Base-by-base conservation (phyloP, 2,797 vertebrate genomes). In the Tragopan temminckii region DNA sequence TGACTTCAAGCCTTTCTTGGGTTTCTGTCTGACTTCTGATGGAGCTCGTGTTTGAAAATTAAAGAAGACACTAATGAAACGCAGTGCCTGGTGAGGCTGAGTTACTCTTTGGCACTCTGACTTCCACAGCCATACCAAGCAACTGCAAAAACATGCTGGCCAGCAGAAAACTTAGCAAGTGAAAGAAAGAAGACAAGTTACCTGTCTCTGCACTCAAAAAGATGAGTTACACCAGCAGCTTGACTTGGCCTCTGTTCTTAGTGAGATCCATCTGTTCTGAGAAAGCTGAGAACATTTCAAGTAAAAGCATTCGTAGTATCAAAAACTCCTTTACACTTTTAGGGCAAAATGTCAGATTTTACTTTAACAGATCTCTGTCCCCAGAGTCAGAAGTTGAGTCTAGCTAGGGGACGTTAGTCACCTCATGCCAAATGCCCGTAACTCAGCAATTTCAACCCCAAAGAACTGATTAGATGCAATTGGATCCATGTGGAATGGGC, bases 321-420 rank as follows among this genome's bases (percentile, higher is more conserved):
- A 84, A 80, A 92, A 88, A 63, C 70, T 79, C 61, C 63, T 92
- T 94, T 82, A 95, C 81, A 89, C 74, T 67, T 94, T 13, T 5
- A 92, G 91, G 94, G 94, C 94, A 95, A 88, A 94, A 95, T 81
- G 92, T 94, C 94, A 95, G 58, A 36, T 23, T 35, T 89, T 85
- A 80, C 90, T 78, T 90, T 66, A 90, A 92, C 72, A 90, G 67
- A 84, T 67, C 38, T 77, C n/a, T 85, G 61, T 82, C 84, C 71
- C 66, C 24, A 74, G 89, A 91, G 88, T 75, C 64, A 93, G 79
- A 94, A 83, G 3, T 15, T 74, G 72, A 95, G 70, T 71, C 67
- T 77, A 52, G 42, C 17, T 85, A 52, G 75, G 80, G 74, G 53
- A 72, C 68, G 11, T 82, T 63, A 80, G 61, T 88, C 36, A 86